Base-by-base conservation (phyloP, 2,888 invertebrate species). In the Plusia festucae region DNA sequence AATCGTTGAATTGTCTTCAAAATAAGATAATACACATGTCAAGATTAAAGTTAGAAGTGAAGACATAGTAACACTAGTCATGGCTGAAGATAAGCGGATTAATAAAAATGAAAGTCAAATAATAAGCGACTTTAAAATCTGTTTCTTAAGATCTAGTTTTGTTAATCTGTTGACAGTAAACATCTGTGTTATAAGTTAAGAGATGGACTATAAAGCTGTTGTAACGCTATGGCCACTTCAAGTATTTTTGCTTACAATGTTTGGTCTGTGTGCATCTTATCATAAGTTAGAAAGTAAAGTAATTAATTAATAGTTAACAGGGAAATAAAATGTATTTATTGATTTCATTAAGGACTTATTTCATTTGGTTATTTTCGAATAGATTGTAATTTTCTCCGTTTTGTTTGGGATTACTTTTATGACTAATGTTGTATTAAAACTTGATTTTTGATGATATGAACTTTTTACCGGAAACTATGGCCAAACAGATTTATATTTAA, bases 11-110 rank as follows among this genome's bases (percentile, higher is more conserved):
- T 3, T 13, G 13, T 34, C 13, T 34, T 15, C 1, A 34, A 15
- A 34, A 30, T n/a, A 13, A 55, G 32, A 71, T 30, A 24, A 57
- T 16, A 57, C 15, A 20, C 0, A 24, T 40, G 24, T 65, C 53
- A 60, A 70, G 58, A 66, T 61, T 59, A 53, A 66, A 65, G 0
- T 8, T 44, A 18, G 8, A 58, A 34, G 22, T 59, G 60, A 53
- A 15, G 34, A 66, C n/a, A 71, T 59, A 58, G 18, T 11, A 76
- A 61, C 66, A 49, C 53, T 62, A 56, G 56, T 71, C 67, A 66
- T 22, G 30, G 51, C 52, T 40, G 15, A 52, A 70, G 15, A 53
- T 51, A 51, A 32, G 16, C 24, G 20, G 54, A 24, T 53, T 53
- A 57, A 60, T 53, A 65, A 60, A 65, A 60, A 53, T 51, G n/a